These are phyloP conservation scores for Amblyornis subalaris DNA, from an alignment of 2,113 vertebrate genomes.

Conservation along the genomic window DNA sequence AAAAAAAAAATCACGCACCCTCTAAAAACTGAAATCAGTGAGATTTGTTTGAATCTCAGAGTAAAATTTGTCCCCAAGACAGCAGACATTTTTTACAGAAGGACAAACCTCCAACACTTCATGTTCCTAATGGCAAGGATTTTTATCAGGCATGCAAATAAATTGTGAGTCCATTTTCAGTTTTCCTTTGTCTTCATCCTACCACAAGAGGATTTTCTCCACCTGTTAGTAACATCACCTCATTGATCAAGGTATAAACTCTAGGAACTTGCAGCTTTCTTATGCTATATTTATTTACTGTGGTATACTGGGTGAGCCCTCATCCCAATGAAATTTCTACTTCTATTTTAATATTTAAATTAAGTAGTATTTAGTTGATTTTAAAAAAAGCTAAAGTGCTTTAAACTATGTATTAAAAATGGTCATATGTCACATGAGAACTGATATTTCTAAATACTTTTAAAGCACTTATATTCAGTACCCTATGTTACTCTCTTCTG, in stretches of 20 bases:
- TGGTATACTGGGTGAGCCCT: neutral
- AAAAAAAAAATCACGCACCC: neutral
- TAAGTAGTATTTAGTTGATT: neutral
- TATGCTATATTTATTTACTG: neutral
- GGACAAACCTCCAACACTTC: neutral
- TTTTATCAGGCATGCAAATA: neutral
- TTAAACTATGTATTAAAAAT: neutral
- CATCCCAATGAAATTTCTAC: neutral
- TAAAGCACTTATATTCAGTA: neutral
- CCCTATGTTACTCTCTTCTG: neutral
- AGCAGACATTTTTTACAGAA: neutral
- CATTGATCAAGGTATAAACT: neutral
- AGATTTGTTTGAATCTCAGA: neutral
- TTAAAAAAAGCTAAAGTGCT: rapidly evolving
- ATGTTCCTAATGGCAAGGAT: neutral
- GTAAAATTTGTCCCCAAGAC: neutral
- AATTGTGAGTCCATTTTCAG: rapidly evolving
- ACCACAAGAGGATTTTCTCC: neutral
- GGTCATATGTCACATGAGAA: neutral
- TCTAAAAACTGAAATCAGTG: neutral
- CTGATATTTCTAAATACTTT: neutral
- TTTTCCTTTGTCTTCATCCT: neutral
- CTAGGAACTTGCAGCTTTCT: neutral
- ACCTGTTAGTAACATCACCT: neutral
- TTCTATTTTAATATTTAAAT: neutral